Evolutionary conservation across 2,797 vertebrate genomes (phyloP), one percentile per base, ranked within the genome.

Genomic region (Acanthopagrus latus): DNA sequence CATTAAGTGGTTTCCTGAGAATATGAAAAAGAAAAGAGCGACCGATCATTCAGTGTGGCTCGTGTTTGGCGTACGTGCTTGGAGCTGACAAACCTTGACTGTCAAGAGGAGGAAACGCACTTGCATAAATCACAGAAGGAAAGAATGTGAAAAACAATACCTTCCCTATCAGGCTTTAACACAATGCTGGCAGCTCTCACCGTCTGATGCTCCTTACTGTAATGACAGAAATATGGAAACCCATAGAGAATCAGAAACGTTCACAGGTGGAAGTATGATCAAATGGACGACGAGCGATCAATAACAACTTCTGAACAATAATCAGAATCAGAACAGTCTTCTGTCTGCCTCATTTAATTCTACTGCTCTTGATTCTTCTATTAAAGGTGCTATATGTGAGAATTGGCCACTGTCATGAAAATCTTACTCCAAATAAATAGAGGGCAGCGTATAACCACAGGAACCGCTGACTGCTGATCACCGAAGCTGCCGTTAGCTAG

Each of bases 141-240:
- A 76, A 72, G 5, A 52, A 59, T 56, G 20, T 59, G 38, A 18
- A 12, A 56, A 41, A 54, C 1, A 3, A 64, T 23, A 4, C 63
- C 68, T 78, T 81, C 55, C 67, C 77, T 3, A 29, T 75, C 11
- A 50, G 41, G 21, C 3, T 52, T 18, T 18, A 38, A 48, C 47
- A 75, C 47, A 75, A 71, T 68, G 29, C 13, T 8, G n/a, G 1
- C n/a, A 23, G 25, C 23, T 29, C 16, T 46, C n/a, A 13, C 3
- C 3, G 44, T 46, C 44, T 46, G 14, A 38, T 38, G 38, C 48
- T 3, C 3, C 9, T 50, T 4, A n/a, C 16, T 55, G 14, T 16
- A 3, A 27, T 6, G 11, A 14, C 29, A 5, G 6, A 38, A 38
- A 38, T 38, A 38, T 4, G 16, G 3, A 57, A 57, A 56, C 23